These are phyloP conservation scores for Morpho deidamia DNA, from an alignment of 2,888 invertebrate species.

Conservation along the genomic window DNA sequence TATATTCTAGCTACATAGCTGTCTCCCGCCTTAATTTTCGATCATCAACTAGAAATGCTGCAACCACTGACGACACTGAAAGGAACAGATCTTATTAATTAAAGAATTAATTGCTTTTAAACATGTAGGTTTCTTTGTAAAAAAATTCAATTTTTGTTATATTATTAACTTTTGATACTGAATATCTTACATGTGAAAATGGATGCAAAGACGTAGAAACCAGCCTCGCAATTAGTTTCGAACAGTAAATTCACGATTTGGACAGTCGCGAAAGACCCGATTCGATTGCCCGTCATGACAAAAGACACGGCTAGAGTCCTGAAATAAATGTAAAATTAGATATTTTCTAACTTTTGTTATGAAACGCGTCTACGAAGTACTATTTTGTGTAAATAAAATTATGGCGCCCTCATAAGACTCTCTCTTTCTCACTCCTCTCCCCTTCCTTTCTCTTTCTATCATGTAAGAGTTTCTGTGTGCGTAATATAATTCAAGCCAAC, in stretches of 20 bases:
- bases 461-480: too few species aligned
- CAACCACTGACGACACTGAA: conserved; percentile 45
- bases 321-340: conserved; percentile 26
- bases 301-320: conserved; percentile 80
- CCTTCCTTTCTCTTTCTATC: too few species aligned
- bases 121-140: too few species aligned
- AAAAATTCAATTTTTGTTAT: too few species aligned
- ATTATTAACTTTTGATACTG: too few species aligned
- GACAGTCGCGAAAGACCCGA: conserved; percentile 79
- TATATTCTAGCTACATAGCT: background rate
- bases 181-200: conserved; percentile 59
- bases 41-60: conserved; percentile 48
- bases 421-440: too few species aligned
- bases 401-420: too few species aligned
- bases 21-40: conserved; percentile 14
- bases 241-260: conserved; percentile 79
- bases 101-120: too few species aligned
- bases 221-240: conserved; percentile 74
- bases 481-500: too few species aligned
- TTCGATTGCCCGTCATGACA: conserved; percentile 73
- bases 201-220: conserved; percentile 76
- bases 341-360: background rate
- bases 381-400: too few species aligned
- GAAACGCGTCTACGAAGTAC: too few species aligned
- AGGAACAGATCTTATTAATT: conserved; percentile 5